Conservation (phyloP, 2,888 invertebrate species). For the Coleophora flavipennella region DNA sequence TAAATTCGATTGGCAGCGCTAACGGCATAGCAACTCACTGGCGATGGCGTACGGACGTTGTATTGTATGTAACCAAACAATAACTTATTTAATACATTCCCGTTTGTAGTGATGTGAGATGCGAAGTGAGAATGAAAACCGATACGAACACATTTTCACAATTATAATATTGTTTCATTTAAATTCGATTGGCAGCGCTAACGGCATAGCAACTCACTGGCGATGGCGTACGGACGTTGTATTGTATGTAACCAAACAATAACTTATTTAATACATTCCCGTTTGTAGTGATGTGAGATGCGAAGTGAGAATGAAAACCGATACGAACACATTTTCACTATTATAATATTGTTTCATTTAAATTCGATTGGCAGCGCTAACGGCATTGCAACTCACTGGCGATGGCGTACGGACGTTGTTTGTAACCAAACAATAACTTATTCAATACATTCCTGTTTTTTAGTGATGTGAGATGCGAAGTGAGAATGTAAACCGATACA, state of each 20-base stretch:
- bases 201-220: slow-evolving; percentile 5
- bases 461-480: no score
- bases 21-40: slow-evolving; percentile 5
- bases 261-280: slow-evolving; percentile 9
- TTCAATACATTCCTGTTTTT: slow-evolving; percentile 8
- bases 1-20: slow-evolving; percentile 1
- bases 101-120: no score
- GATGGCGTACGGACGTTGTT: slow-evolving; percentile 5
- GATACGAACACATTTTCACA: no score
- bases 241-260: slow-evolving; percentile 6
- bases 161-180: neutral
- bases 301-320: no score
- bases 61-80: slow-evolving; percentile 5
- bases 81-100: slow-evolving; percentile 9
- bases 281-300: no score
- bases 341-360: neutral
- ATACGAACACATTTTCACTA: no score
- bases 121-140: no score
- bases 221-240: slow-evolving; percentile 5
- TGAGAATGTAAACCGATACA: no score
- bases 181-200: slow-evolving; percentile 2
- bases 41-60: slow-evolving; percentile 5
- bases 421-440: slow-evolving; percentile 5
- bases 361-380: slow-evolving; percentile 2
- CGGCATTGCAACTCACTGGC: slow-evolving; percentile 5